Evolutionary conservation across 2,797 vertebrate species (phyloP), one percentile per base, ranked within the genome.

Genomic region (Myripristis jacobus): DNA sequence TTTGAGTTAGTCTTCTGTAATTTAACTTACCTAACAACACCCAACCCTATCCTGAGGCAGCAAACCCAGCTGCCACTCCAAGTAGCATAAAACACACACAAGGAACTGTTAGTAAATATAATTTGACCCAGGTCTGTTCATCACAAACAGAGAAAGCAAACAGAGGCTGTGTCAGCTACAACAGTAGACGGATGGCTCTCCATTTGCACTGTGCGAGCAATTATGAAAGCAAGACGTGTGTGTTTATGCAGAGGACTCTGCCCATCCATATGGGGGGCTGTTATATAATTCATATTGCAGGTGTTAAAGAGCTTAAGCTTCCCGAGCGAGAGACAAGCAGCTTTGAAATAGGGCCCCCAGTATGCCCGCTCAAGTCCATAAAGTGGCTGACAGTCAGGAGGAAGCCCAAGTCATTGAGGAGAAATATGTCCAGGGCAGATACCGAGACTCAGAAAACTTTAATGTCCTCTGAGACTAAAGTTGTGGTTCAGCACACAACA

Each of bases 281-380:
- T 84, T 90, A 88, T 80, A 86, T 87, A 87, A 92, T 86, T 88
- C 70, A 89, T 87, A 79, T 50, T 79, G 83, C 84, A 90, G 84
- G 89, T 91, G 88, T 80, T 83, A 64, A 77, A 85, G 73, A 84
- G 79, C 78, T 83, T 75, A 68, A 74, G 68, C 75, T 67, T 68
- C 50, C 67, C 46, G 72, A 76, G 85, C 70, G 73, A 69, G 73
- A 79, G 54, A 84, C 80, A 79, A 84, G 71, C 82, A 60, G 75
- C 73, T 87, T 80, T 78, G 63, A 80, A 80, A 85, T 50, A 69
- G 58, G 53, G 41, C 62, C 43, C 46, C 3, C 58, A 61, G 53
- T 4, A 47, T 46, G 59, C 21, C 52, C 44, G 67, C 25, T 41
- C 43, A 44, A 54, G 77, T 48, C 59, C 65, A 58, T 63, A 78